Conservation (phyloP, 2,888 invertebrate genomes). For the Myathropa florea region DNA sequence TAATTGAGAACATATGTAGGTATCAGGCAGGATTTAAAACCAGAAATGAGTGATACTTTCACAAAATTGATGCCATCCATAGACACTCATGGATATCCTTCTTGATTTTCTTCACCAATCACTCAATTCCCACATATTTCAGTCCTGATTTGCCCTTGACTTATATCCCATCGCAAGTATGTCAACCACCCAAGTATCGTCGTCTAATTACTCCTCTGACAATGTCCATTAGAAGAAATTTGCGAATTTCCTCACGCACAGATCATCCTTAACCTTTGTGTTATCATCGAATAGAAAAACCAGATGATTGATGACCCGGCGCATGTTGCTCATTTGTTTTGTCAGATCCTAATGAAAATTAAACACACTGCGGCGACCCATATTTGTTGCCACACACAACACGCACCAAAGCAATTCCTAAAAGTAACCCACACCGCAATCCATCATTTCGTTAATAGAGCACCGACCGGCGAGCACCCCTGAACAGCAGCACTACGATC, state of each 20-base stretch:
- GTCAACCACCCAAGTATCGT: too few relatives aligned
- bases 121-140: too few relatives aligned
- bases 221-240: constrained; percentile 3
- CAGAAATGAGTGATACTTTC: too few relatives aligned
- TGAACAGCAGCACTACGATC: constrained; percentile 34
- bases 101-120: too few relatives aligned
- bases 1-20: too few relatives aligned
- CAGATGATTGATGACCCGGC: constrained; percentile 60
- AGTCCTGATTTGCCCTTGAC: too few relatives aligned
- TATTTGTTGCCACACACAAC: constrained; percentile 50
- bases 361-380: constrained; percentile 65
- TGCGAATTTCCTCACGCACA: constrained; percentile 20
- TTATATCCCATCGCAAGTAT: too few relatives aligned
- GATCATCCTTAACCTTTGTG: constrained; percentile 6
- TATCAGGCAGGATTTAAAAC: too few relatives aligned
- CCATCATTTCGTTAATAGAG: constrained; percentile 68
- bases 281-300: constrained; percentile 31
- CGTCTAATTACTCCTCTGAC: too few relatives aligned
- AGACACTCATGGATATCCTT: too few relatives aligned
- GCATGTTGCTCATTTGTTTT: constrained; percentile 68
- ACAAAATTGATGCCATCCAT: too few relatives aligned
- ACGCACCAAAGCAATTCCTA: constrained; percentile 52
- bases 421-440: constrained; percentile 64
- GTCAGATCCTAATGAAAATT: constrained; percentile 69
- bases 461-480: constrained; percentile 28